These are phyloP conservation scores for Lacanobia oleracea DNA, from an alignment of 2,888 invertebrate species.

Conservation along the genomic window DNA sequence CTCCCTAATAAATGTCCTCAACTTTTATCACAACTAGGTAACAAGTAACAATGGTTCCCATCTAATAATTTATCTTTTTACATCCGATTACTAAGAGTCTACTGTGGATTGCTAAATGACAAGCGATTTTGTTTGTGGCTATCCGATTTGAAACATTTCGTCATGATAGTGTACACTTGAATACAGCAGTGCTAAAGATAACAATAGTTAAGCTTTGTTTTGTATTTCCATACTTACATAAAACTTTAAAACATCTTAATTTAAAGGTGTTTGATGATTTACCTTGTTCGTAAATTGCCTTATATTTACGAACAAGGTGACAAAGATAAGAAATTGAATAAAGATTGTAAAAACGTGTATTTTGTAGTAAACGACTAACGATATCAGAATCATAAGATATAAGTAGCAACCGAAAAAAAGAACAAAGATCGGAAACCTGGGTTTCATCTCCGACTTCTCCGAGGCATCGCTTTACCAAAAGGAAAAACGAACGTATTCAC, in stretches of 20 bases:
- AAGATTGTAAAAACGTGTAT: slow-evolving; percentile 2
- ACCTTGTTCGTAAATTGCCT: too few species aligned
- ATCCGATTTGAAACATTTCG: slow-evolving; percentile 68
- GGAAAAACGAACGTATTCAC: slow-evolving; percentile 44
- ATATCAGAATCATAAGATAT: slow-evolving; percentile 3
- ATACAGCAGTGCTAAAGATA: slow-evolving; percentile 18
- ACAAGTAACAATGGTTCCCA: slow-evolving; percentile 13
- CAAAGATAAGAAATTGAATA: not conserved
- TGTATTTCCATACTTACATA: not conserved
- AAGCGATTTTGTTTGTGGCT: slow-evolving; percentile 64
- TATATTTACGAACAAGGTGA: not conserved
- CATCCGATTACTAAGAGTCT: slow-evolving; percentile 33
- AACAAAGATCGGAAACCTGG: slow-evolving; percentile 11
- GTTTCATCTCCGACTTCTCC: slow-evolving; percentile 27
- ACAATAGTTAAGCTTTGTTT: not conserved
- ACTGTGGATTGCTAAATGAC: slow-evolving; percentile 65
- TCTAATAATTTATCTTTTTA: slow-evolving; percentile 27
- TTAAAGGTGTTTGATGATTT: not conserved
- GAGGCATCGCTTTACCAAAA: slow-evolving; percentile 44
- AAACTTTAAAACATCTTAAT: not conserved
- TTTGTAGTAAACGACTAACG: not conserved
- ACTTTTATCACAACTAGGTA: not conserved
- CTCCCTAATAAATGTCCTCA: not conserved
- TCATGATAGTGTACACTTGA: slow-evolving; percentile 63
- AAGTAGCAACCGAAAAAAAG: slow-evolving; percentile 18